Percentiles rank a stretch among this genome's conserved stretches.
These are phyloP conservation scores for Alentia gelatinosa DNA, from an alignment of 2,888 invertebrate genomes.

Conservation along the genomic window DNA sequence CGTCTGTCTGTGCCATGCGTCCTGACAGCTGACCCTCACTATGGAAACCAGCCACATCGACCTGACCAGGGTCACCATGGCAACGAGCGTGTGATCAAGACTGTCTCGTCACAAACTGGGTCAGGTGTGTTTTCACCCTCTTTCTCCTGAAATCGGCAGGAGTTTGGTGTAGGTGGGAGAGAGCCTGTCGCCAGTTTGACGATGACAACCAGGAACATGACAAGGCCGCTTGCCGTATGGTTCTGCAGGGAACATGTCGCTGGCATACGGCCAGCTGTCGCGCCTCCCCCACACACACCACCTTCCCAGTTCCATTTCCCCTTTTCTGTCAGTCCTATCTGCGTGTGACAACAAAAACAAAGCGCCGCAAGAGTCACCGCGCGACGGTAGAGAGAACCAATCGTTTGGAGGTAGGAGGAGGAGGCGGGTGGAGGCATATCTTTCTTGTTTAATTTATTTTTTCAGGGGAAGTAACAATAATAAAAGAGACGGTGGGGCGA, in stretches of 20 bases:
- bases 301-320: neutral
- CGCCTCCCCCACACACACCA: neutral
- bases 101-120: neutral
- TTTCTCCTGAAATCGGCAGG: too few relatives aligned
- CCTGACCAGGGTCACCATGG: slow-evolving; percentile 1
- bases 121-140: neutral
- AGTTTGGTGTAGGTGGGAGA: too few relatives aligned
- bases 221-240: neutral
- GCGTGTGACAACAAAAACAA: neutral
- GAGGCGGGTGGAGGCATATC: neutral
- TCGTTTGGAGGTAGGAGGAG: neutral
- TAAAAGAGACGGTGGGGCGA: neutral
- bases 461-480: neutral
- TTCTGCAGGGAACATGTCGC: neutral
- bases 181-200: too few relatives aligned
- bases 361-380: neutral
- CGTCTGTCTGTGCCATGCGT: too few relatives aligned
- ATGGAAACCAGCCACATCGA: neutral
- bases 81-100: neutral
- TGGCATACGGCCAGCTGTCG: neutral
- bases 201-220: neutral
- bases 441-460: neutral
- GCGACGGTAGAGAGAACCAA: neutral
- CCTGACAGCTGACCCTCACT: neutral
- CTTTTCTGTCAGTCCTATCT: neutral